Evolutionary conservation across 2,113 vertebrate species (phyloP).

Genomic region (Accipiter virgatus): DNA sequence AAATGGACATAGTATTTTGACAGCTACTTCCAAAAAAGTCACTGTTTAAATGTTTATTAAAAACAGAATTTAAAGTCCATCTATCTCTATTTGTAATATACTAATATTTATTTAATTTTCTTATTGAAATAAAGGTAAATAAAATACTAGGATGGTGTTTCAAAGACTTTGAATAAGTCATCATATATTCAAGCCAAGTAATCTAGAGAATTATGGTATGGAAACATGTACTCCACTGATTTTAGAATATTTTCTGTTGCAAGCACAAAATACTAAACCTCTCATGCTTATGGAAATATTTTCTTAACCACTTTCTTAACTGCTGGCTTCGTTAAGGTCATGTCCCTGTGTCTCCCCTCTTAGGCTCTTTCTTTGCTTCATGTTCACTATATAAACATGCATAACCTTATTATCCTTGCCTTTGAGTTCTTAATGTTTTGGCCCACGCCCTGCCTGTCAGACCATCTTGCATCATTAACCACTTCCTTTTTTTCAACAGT

Average conservation of each 20-base stretch:
- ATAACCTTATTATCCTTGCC: neutral
- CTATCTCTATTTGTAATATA: neutral
- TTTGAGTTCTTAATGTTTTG: neutral
- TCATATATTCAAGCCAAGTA: neutral
- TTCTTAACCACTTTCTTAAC: neutral
- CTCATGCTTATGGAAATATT: neutral
- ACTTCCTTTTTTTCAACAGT: neutral
- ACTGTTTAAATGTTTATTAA: neutral
- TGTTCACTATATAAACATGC: neutral
- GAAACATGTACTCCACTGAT: neutral
- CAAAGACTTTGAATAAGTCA: neutral
- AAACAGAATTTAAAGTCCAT: neutral
- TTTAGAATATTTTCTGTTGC: neutral
- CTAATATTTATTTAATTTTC: neutral
- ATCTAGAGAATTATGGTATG: neutral
- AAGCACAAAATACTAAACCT: neutral
- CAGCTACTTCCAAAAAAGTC: neutral
- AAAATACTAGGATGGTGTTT: neutral
- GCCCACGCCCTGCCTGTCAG: neutral
- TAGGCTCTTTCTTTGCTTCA: neutral
- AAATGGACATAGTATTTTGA: neutral
- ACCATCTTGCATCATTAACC: neutral
- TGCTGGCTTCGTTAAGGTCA: neutral
- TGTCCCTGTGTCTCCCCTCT: neutral
- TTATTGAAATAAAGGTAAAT: neutral